Evolutionary conservation across 2,888 invertebrate genomes (phyloP).

Genomic region (Melanargia galathea): DNA sequence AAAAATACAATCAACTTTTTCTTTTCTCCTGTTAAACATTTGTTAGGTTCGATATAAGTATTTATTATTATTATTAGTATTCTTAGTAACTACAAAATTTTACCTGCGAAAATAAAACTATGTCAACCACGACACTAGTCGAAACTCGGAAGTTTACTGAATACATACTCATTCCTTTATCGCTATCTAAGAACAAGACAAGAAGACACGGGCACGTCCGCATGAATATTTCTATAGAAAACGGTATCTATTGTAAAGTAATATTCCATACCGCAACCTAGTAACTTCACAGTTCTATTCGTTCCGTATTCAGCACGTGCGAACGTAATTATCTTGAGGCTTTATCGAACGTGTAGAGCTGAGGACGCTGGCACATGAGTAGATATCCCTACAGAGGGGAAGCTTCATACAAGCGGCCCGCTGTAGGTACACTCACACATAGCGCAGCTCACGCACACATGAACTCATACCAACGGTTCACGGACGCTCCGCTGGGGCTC

Average conservation of each 20-base stretch:
- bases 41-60: too few relatives aligned
- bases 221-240: conserved; percentile 6
- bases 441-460: too few relatives aligned
- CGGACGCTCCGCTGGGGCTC: too few relatives aligned
- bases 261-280: conserved; percentile 9
- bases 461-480: too few relatives aligned
- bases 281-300: conserved; percentile 10
- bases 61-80: too few relatives aligned
- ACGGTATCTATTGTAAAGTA: conserved; percentile 14
- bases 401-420: too few relatives aligned
- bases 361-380: neutral
- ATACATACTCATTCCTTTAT: neutral
- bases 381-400: too few relatives aligned
- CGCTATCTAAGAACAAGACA: neutral
- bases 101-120: neutral
- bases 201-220: conserved; percentile 3
- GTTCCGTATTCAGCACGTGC: conserved; percentile 27
- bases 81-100: too few relatives aligned
- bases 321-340: conserved; percentile 25
- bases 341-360: conserved; percentile 2
- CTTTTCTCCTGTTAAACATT: too few relatives aligned
- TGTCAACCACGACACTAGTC: neutral
- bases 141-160: neutral
- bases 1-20: too few relatives aligned
- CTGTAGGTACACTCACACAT: too few relatives aligned